A percentile compares a stretch with the other conserved stretches of the same genome.
These are phyloP conservation scores for Notodonta dromedarius DNA, from an alignment of 2,888 invertebrate species.

Conservation along the genomic window DNA sequence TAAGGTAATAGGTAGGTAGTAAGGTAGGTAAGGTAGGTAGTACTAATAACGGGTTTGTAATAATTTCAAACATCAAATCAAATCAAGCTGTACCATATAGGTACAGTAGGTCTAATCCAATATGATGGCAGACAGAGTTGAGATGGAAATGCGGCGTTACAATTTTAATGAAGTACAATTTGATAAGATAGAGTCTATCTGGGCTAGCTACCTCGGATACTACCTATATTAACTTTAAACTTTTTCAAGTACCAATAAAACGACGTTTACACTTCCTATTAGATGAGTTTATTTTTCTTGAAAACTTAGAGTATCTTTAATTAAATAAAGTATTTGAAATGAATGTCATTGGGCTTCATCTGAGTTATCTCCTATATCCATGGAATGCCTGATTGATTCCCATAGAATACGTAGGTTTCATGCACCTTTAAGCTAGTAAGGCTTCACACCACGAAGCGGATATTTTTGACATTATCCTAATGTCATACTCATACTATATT, in stretches of 20 bases:
- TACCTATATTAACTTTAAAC: constrained; percentile 11
- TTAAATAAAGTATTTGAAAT: no score
- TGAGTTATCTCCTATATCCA: constrained; percentile 9
- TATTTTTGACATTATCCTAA: not conserved
- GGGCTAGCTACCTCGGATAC: constrained; percentile 22
- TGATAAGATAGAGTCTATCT: constrained; percentile 39
- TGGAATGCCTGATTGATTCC: constrained; percentile 12
- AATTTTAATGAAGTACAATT: constrained; percentile 63
- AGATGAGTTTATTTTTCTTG: not conserved
- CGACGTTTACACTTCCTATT: not conserved
- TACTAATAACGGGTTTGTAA: no score
- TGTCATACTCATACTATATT: not conserved
- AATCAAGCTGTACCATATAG: constrained; percentile 60
- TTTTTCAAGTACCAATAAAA: not conserved
- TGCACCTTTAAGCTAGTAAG: constrained; percentile 40
- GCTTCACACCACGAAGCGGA: constrained; percentile 42
- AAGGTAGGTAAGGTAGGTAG: no score
- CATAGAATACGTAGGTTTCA: constrained; percentile 26
- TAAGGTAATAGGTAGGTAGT: no score
- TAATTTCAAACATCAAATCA: constrained; percentile 54
- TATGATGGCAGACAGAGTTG: constrained; percentile 56
- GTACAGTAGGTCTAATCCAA: constrained; percentile 59
- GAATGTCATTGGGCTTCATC: not conserved
- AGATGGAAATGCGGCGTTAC: constrained; percentile 61
- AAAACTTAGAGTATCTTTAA: not conserved